A percentile compares a stretch with the other conserved stretches of the same genome.
Evolutionary conservation across 1,140 invertebrate genomes (phyloP).

Genomic region (Pseudomyrmex pallidus): DNA sequence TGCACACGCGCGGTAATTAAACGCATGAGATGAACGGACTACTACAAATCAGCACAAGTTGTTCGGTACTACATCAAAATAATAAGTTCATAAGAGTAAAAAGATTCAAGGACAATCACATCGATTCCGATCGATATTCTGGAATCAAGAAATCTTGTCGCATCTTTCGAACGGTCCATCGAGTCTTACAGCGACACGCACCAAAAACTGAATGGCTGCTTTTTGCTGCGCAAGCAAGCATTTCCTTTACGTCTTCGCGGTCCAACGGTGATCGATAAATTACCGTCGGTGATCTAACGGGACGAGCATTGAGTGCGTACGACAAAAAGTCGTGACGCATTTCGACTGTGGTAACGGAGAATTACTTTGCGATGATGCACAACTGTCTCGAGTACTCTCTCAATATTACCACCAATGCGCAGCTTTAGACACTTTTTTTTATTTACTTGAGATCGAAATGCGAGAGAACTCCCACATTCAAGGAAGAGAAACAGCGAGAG

Average conservation of each 20-base stretch:
- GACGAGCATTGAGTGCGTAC: constrained; percentile 32
- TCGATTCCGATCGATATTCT: background rate
- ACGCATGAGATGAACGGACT: background rate
- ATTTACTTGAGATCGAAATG: constrained; percentile 14
- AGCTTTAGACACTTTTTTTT: constrained; percentile 20
- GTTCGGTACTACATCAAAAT: background rate
- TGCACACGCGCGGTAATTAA: constrained; percentile 24
- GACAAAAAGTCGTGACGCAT: constrained; percentile 22
- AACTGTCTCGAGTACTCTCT: background rate
- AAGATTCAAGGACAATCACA: background rate
- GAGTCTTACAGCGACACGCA: constrained; percentile 29
- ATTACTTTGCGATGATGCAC: constrained; percentile 12
- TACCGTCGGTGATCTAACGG: constrained; percentile 32
- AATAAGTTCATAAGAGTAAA: background rate
- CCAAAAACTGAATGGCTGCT: constrained; percentile 36
- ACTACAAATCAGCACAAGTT: background rate
- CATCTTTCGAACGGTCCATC: constrained; percentile 20
- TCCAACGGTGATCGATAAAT: constrained; percentile 46
- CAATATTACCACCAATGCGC: background rate
- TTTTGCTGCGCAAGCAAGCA: constrained; percentile 35
- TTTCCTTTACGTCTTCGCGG: constrained; percentile 23
- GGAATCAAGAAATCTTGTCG: background rate
- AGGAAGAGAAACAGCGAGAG: constrained; percentile 21
- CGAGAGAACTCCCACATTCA: background rate
- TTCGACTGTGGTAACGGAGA: constrained; percentile 35